A percentile compares a stretch with the other conserved stretches of the same genome.
Evolutionary conservation across 2,797 vertebrate genomes (phyloP).

Genomic region (Semotilus atromaculatus): DNA sequence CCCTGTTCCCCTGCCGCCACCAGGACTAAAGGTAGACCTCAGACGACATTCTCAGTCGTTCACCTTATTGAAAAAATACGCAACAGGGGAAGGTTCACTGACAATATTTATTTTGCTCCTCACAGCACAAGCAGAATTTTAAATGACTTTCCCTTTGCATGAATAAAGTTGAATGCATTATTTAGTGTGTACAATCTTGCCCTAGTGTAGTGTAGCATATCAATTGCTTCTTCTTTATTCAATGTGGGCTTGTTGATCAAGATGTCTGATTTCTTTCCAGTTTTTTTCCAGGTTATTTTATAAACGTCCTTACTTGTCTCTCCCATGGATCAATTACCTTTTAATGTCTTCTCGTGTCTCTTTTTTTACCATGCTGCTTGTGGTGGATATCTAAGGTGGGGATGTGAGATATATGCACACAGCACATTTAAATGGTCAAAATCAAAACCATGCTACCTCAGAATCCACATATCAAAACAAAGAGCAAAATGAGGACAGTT

Average conservation of each 20-base stretch:
- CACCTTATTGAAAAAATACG: not conserved
- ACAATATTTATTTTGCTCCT: constrained; percentile 4
- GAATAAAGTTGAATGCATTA: constrained; percentile 48
- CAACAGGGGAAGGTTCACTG: constrained; percentile 1
- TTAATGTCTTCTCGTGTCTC: constrained; percentile 85
- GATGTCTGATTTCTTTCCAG: constrained; percentile 32
- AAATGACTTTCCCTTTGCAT: constrained; percentile 23
- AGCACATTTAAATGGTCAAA: constrained; percentile 80
- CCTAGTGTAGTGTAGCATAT: constrained; percentile 38
- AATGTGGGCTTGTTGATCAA: constrained; percentile 30
- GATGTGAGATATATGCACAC: constrained; percentile 81
- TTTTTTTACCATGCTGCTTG: constrained; percentile 85
- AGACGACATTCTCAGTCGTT: not conserved
- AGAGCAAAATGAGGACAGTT: constrained; percentile 29
- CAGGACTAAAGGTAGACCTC: constrained; percentile 81
- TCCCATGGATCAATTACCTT: constrained; percentile 61
- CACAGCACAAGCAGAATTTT: constrained; percentile 15
- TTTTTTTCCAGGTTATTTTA: constrained; percentile 38
- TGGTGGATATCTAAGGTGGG: constrained; percentile 85
- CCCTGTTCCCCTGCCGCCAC: constrained; percentile 83
- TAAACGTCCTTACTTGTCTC: constrained; percentile 27
- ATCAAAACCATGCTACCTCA: constrained; percentile 78
- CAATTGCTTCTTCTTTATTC: constrained; percentile 32
- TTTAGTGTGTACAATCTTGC: constrained; percentile 49
- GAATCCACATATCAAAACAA: constrained; percentile 78